Conservation (phyloP, 2,888 invertebrate genomes). For the Pyrgus malvae region DNA sequence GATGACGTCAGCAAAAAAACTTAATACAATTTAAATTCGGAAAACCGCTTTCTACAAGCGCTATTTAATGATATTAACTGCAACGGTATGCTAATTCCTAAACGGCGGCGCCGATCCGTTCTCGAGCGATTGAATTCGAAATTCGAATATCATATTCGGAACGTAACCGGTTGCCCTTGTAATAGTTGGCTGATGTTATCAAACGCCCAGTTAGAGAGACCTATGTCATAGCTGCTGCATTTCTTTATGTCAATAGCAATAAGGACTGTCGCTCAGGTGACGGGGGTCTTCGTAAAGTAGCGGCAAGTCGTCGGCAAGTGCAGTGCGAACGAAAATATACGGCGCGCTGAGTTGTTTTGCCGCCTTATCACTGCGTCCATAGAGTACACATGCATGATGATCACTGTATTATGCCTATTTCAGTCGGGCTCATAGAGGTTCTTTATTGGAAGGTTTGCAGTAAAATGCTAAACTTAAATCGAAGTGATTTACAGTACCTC, state of each 20-base stretch:
- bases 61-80: constrained; percentile 25
- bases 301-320: constrained; percentile 74
- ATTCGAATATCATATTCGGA: constrained; percentile 78
- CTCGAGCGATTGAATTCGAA: constrained; percentile 69
- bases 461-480: no score
- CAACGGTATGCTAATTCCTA: constrained; percentile 36
- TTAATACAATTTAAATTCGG: constrained; percentile 16
- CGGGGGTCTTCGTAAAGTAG: constrained; percentile 59
- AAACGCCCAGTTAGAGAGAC: constrained; percentile 54
- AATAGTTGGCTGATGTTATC: constrained; percentile 81
- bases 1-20: constrained; percentile 12
- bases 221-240: constrained; percentile 49
- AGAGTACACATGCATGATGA: constrained; percentile 42
- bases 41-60: constrained; percentile 28
- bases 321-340: constrained; percentile 81
- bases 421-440: constrained; percentile 1
- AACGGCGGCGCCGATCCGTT: constrained; percentile 37
- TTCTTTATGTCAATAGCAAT: constrained; percentile 40
- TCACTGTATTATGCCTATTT: constrained; percentile 18
- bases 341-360: constrained; percentile 79
- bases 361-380: constrained; percentile 75
- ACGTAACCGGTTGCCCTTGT: constrained; percentile 79
- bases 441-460: not conserved
- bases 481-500: no score
- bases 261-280: constrained; percentile 49